These are phyloP conservation scores for Probosciger aterrimus DNA, from an alignment of 2,113 vertebrate genomes.

Conservation along the genomic window DNA sequence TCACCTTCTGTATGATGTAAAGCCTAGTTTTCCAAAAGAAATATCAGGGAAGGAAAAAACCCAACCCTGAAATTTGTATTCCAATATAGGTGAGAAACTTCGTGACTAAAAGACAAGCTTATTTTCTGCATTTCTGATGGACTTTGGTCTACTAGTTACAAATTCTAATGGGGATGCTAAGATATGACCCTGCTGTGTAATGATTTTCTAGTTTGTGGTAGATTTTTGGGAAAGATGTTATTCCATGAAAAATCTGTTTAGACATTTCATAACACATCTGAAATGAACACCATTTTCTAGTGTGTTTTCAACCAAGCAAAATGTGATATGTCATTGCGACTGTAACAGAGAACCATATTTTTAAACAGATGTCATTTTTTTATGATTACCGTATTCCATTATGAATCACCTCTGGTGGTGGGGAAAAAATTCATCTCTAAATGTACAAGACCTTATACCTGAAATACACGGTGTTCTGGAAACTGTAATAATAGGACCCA, in stretches of 20 bases:
- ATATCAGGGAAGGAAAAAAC: slow-evolving; percentile 36
- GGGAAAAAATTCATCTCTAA: neutral
- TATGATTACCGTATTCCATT: slow-evolving; percentile 59
- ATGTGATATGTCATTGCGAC: slow-evolving; percentile 63
- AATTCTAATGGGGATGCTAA: slow-evolving; percentile 38
- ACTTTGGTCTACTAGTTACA: slow-evolving; percentile 4
- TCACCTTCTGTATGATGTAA: slow-evolving; percentile 70
- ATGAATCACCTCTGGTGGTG: slow-evolving; percentile 54
- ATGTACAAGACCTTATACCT: slow-evolving; percentile 42
- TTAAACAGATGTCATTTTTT: slow-evolving; percentile 72
- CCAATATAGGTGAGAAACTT: slow-evolving; percentile 2
- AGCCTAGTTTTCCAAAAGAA: slow-evolving; percentile 69
- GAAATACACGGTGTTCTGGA: slow-evolving; percentile 38
- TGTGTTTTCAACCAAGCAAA: slow-evolving; percentile 67
- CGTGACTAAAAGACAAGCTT: neutral
- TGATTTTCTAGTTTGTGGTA: slow-evolving; percentile 35
- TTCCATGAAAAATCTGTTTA: slow-evolving; percentile 60
- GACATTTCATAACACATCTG: slow-evolving; percentile 57
- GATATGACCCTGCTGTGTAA: slow-evolving; percentile 41
- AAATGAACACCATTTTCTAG: slow-evolving; percentile 65
- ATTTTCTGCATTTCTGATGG: slow-evolving; percentile 48
- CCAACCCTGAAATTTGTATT: slow-evolving; percentile 16
- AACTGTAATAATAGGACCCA: neutral
- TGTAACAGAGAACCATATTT: slow-evolving; percentile 67
- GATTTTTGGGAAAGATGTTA: neutral